Evolutionary conservation across 2,113 vertebrate genomes (phyloP).

Genomic region (Myrmophylax atrothorax): DNA sequence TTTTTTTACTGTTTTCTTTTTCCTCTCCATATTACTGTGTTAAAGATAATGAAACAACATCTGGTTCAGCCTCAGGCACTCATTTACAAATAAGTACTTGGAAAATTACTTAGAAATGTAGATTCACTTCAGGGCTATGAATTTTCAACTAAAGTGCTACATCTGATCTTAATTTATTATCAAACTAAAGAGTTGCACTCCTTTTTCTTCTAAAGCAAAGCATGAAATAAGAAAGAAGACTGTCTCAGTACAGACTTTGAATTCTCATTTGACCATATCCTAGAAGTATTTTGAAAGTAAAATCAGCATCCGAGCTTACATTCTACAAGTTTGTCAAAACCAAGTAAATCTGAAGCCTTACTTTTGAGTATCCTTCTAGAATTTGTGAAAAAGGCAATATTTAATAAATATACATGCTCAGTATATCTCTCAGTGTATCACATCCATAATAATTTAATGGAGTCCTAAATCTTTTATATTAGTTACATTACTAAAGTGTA

Average conservation of each 20-base stretch:
- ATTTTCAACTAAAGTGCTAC: neutral
- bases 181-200: neutral
- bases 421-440: neutral
- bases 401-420: neutral
- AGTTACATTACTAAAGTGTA: neutral
- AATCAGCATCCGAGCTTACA: neutral
- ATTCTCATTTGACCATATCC: neutral
- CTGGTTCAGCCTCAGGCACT: neutral
- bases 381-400: neutral
- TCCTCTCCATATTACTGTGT: neutral
- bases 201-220: neutral
- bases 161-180: neutral
- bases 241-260: neutral
- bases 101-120: constrained; percentile 21
- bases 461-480: neutral
- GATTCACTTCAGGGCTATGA: neutral
- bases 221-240: neutral
- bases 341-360: neutral
- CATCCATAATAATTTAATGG: neutral
- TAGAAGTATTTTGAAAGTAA: neutral
- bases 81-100: constrained; percentile 11
- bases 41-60: neutral
- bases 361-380: neutral
- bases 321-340: neutral
- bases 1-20: neutral